Evolutionary conservation across 1,140 invertebrate genomes (phyloP), one percentile per base, ranked within the genome.

Genomic region (Pollicipes pollicipes): DNA sequence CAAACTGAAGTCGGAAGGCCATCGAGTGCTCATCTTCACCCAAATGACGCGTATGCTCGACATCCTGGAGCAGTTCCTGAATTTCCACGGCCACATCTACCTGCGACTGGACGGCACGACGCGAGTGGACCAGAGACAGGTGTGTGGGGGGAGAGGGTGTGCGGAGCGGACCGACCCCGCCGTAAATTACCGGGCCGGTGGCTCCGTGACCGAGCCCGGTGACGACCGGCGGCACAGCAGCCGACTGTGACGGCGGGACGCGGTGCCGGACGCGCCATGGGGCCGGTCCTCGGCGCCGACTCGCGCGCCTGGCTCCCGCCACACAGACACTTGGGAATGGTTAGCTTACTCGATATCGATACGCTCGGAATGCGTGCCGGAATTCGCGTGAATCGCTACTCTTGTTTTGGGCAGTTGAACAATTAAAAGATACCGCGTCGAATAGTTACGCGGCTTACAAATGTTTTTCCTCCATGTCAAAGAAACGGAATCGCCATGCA

Each of bases 1-100:
- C 68, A 83, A 89, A 75, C 79, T 99, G 16, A 96, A 95, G 79
- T 79, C 80, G 8, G 91, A 84, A n/a, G 85, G 84, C 70, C 97
- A 99, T 81, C 83, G 97, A 73, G 95, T 93, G 68, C 82, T 99
- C 0, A 96, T 99, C 73, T 99, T 99, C 80, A 99, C 97, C n/a
- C 97, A 99, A 84, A 99, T 99, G 97, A 98, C 97, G 10, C 88
- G 91, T 78, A 98, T 99, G 93, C 82, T 99, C 73, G 97, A 99
- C 80, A 93, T 99, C 67, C 83, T 99, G 21, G 97, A 99, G 83
- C 88, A 90, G 24, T 99, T 99, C 81, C 86, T 99, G 1, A 97
- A 94, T 79, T 91, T 91, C 80, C 96, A 98, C 81, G 96, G 96
- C 1, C 91, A 98, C 80, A 90, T 93, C 77, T 99, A 99, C 83